Evolutionary conservation across 2,113 vertebrate species (phyloP).

Genomic region (Dissostichus mawsoni): DNA sequence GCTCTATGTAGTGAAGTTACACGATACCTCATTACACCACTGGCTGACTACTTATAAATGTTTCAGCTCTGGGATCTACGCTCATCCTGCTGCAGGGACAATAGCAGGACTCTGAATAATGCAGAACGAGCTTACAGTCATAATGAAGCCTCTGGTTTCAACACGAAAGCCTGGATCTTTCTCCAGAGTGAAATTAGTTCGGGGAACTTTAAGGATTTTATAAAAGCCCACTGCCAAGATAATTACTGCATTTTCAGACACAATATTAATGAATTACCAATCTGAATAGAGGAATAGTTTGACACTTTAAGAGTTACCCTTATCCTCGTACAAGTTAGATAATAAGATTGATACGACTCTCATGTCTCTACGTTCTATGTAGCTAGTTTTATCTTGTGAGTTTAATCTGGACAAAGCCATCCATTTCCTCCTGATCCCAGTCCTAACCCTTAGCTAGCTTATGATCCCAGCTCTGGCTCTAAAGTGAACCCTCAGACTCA

Average conservation of each 20-base stretch:
- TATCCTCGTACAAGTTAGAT: not conserved
- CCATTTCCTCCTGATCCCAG: not conserved
- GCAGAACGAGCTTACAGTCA: constrained; percentile 60
- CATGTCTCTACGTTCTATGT: not conserved
- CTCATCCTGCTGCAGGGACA: constrained; percentile 52
- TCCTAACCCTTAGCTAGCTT: not conserved
- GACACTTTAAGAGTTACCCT: not conserved
- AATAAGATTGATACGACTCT: not conserved
- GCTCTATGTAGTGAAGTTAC: constrained; percentile 41
- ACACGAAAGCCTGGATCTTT: constrained; percentile 14
- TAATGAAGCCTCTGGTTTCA: constrained; percentile 66
- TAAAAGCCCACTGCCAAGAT: not conserved
- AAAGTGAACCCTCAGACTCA: not conserved
- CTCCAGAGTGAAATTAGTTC: not conserved
- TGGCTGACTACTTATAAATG: constrained; percentile 69
- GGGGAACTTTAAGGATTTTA: not conserved
- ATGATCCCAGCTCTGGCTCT: not conserved
- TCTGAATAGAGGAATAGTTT: not conserved
- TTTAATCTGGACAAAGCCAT: not conserved
- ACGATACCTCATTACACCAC: constrained; percentile 76
- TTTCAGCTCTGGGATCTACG: constrained; percentile 64
- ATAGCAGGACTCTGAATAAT: constrained; percentile 75
- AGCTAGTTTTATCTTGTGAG: not conserved
- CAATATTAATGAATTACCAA: not conserved
- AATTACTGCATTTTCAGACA: not conserved